These are phyloP conservation scores for Diacarnus erythraeanus DNA, from an alignment of 37 sponge, comb jelly and placozoan species.

Conservation along the genomic window DNA sequence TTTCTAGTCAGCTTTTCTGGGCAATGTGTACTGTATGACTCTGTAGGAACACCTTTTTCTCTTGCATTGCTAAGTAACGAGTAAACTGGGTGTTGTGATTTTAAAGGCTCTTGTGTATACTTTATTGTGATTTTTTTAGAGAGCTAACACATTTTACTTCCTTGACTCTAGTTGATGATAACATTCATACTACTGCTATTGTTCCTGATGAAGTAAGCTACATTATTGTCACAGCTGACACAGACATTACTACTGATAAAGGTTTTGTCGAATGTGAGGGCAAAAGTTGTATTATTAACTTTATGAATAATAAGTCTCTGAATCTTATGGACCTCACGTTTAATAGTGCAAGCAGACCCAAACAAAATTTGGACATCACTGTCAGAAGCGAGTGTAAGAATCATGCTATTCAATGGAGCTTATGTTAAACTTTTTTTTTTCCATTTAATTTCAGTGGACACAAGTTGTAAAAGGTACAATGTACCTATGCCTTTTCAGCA, in stretches of 20 bases:
- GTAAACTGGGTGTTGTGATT: too few relatives aligned
- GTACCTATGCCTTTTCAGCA: neutral
- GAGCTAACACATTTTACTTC: too few relatives aligned
- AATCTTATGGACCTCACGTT: neutral
- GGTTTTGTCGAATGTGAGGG: neutral
- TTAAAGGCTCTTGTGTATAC: too few relatives aligned
- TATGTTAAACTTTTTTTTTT: neutral
- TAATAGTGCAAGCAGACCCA: neutral
- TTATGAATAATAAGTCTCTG: too few relatives aligned
- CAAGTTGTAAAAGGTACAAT: neutral
- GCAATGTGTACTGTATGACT: too few relatives aligned
- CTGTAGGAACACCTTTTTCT: too few relatives aligned
- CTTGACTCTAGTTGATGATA: too few relatives aligned
- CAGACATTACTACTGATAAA: neutral
- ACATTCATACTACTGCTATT: neutral
- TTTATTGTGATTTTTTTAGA: too few relatives aligned
- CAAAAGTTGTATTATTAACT: neutral
- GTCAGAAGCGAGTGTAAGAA: neutral
- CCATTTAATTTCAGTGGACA: neutral
- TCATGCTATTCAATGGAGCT: neutral
- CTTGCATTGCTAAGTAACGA: too few relatives aligned
- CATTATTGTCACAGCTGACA: neutral
- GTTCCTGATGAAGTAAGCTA: neutral
- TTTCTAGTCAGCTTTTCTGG: too few relatives aligned
- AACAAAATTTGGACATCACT: neutral